phyloP scores from a whole-genome alignment of 2,113 vertebrate species.

The Coryphaenoides rupestris region DNA sequence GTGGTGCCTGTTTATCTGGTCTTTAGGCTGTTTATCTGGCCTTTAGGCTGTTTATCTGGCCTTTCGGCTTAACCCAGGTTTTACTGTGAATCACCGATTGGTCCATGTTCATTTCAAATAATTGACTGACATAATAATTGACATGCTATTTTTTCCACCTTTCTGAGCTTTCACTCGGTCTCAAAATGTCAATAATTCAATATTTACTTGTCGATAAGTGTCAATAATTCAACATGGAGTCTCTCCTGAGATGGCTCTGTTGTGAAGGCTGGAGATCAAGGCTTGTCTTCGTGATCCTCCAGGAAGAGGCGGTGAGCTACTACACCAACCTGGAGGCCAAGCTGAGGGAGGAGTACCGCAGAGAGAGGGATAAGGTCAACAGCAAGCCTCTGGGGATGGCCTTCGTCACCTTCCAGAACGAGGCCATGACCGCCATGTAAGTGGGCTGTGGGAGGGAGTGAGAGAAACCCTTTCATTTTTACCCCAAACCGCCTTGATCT shows the following conservation, averaged over 20 bases:
- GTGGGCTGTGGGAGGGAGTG: slow-evolving; percentile 21
- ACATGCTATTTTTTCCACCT: too few species aligned
- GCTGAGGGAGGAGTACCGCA: slow-evolving; percentile 88
- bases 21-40: too few species aligned
- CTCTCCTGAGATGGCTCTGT: too few species aligned
- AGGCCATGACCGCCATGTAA: slow-evolving; percentile 90
- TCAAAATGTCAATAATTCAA: not conserved
- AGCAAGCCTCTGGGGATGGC: slow-evolving; percentile 95
- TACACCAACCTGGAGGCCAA: slow-evolving; percentile 87
- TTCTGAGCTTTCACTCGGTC: too few species aligned
- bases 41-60: too few species aligned
- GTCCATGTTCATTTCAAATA: too few species aligned
- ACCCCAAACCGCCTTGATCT: not conserved
- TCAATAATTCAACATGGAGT: too few species aligned
- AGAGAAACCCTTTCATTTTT: not conserved
- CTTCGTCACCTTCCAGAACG: slow-evolving; percentile 97
- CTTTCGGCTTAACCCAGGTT: too few species aligned
- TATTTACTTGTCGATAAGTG: not conserved
- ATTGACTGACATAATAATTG: too few species aligned
- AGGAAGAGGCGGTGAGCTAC: slow-evolving; percentile 92
- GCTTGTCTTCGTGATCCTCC: not conserved
- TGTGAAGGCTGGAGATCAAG: too few species aligned
- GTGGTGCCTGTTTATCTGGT: not conserved
- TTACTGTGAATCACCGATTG: too few species aligned
- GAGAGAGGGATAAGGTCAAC: slow-evolving; percentile 89